Base-by-base conservation (phyloP, 1,140 invertebrate species). In the Protaetia brevitarsis region DNA sequence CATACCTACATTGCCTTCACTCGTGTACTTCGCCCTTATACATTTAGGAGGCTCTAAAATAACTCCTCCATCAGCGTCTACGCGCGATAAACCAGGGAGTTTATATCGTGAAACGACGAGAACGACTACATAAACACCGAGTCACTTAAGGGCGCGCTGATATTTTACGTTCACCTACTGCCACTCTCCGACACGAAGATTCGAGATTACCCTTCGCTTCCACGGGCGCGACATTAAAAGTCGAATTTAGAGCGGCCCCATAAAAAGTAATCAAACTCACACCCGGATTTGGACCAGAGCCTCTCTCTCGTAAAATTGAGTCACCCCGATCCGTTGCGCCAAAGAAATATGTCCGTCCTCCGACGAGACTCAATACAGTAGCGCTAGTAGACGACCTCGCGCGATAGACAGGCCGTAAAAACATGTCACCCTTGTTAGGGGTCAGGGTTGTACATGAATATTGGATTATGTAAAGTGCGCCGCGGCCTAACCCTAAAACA, bases 341-440 rank as follows among this genome's bases (percentile, higher is more conserved):
- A 27, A 57, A 16, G 37, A 41, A 41, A 41, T 41, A 41, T 41
- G 19, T n/a, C 7, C 37, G 41, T 51, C 34, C 21, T 51, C 13
- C 19, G 41, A 10, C 8, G 16, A 51, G 19, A 23, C 19, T 23
- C 41, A n/a, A n/a, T 23, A 8, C 41, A 51, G 41, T 51, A 51
- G 41, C 41, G 21, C 19, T 23, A 51, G 41, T 51, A 23, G n/a
- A n/a, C n/a, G n/a, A n/a, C n/a, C n/a, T n/a, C n/a, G n/a, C 19
- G 41, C 19, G 45, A 65, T 65, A 26, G 62, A 65, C 64, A 65
- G 36, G 64, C 64, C 51, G 37, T 65, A 65, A 65, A 65, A 65
- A 65, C 64, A 58, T 60, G 31, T 65, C 64, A 60, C 64, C 64
- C 64, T 36, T 60, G 16, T 26, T 30, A 36, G 51, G 34, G 64